Evolutionary conservation across 2,888 invertebrate species (phyloP).

Genomic region (Agonopterix arenella): DNA sequence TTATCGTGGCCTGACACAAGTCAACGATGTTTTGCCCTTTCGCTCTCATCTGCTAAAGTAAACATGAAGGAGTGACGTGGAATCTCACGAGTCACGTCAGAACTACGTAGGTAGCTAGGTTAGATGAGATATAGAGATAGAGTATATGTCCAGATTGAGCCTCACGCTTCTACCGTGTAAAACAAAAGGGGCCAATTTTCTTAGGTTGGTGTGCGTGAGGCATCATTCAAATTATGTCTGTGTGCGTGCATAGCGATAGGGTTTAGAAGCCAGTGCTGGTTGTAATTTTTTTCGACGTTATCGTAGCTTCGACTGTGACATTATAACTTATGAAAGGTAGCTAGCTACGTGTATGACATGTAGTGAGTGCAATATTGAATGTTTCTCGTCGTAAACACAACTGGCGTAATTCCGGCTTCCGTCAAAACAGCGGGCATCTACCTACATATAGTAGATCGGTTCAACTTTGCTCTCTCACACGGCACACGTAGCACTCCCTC

Average conservation of each 20-base stretch:
- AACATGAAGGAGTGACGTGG: slow-evolving; percentile 5
- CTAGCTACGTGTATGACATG: not conserved
- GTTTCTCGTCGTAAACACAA: slow-evolving; percentile 20
- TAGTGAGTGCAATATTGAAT: slow-evolving; percentile 29
- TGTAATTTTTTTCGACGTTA: too few relatives aligned
- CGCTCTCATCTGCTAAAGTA: not conserved
- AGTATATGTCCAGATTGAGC: too few relatives aligned
- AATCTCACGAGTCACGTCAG: not conserved
- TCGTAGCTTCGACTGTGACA: too few relatives aligned
- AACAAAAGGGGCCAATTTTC: too few relatives aligned
- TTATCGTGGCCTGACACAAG: too few relatives aligned
- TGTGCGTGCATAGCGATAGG: too few relatives aligned
- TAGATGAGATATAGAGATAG: too few relatives aligned
- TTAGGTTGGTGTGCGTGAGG: too few relatives aligned
- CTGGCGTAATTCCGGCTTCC: slow-evolving; percentile 24
- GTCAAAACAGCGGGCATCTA: slow-evolving; percentile 21
- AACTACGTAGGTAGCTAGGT: not conserved
- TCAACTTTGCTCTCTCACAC: slow-evolving; percentile 18
- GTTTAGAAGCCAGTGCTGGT: too few relatives aligned
- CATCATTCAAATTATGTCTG: too few relatives aligned
- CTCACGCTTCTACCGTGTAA: too few relatives aligned
- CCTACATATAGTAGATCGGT: slow-evolving; percentile 19
- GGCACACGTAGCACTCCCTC: slow-evolving; percentile 23
- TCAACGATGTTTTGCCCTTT: not conserved
- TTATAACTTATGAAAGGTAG: too few relatives aligned